Percentiles rank a stretch among this genome's conserved stretches.
These are phyloP conservation scores for Wasmannia auropunctata DNA, from an alignment of 1,140 invertebrate species.

Conservation along the genomic window DNA sequence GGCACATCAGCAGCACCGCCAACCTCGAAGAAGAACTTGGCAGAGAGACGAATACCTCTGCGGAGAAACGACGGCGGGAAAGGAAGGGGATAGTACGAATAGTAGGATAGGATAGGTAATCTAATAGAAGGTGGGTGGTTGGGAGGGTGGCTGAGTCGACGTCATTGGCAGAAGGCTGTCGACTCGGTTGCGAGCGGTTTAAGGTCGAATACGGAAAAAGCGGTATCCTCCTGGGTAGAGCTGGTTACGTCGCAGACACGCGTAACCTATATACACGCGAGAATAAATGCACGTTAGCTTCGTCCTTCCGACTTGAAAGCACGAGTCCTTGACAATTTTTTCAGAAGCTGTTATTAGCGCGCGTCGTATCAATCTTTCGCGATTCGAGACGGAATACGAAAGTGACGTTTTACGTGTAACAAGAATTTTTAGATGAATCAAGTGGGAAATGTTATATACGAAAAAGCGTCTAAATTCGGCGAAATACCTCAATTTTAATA, in stretches of 20 bases:
- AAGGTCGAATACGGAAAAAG: slow-evolving; percentile 80
- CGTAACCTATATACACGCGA: slow-evolving; percentile 58
- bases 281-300: slow-evolving; percentile 58
- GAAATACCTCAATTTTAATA: slow-evolving; percentile 1
- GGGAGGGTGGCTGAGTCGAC: slow-evolving; percentile 77
- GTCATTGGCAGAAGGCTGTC: slow-evolving; percentile 83
- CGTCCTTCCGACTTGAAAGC: slow-evolving; percentile 1
- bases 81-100: slow-evolving; percentile 71
- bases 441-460: background rate
- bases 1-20: slow-evolving; percentile 80
- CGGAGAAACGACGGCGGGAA: slow-evolving; percentile 51
- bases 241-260: slow-evolving; percentile 63
- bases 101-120: slow-evolving; percentile 82
- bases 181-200: slow-evolving; percentile 78
- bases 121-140: slow-evolving; percentile 78
- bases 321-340: slow-evolving; percentile 12
- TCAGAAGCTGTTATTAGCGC: slow-evolving; percentile 10
- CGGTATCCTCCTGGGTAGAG: slow-evolving; percentile 74
- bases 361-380: slow-evolving; percentile 16
- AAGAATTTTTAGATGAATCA: slow-evolving; percentile 21
- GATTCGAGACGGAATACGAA: slow-evolving; percentile 15
- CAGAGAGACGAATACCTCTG: slow-evolving; percentile 67
- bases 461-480: background rate
- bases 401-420: background rate
- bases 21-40: slow-evolving; percentile 69